These are phyloP conservation scores for Thalassophryne amazonica DNA, from an alignment of 2,797 vertebrate genomes.

Conservation along the genomic window DNA sequence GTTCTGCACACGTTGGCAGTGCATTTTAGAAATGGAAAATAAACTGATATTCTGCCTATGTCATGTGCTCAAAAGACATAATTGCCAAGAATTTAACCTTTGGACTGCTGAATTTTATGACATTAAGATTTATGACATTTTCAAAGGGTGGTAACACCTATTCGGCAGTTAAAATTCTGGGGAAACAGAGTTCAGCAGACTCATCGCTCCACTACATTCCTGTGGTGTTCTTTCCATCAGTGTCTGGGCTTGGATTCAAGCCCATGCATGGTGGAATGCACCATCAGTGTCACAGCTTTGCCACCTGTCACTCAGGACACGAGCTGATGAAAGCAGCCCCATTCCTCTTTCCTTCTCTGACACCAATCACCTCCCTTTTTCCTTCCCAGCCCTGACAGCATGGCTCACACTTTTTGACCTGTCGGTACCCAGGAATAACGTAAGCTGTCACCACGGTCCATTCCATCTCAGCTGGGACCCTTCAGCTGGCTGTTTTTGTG, in stretches of 20 bases:
- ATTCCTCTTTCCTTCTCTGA: slow-evolving; percentile 16
- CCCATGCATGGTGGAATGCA: slow-evolving; percentile 34
- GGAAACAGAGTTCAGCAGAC: slow-evolving; percentile 10
- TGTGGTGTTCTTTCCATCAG: slow-evolving; percentile 14
- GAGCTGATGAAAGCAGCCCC: slow-evolving; percentile 30
- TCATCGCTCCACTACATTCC: slow-evolving; percentile 26
- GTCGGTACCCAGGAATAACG: slow-evolving; percentile 70
- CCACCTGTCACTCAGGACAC: slow-evolving; percentile 45
- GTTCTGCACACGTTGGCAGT: no score
- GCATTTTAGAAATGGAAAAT: no score
- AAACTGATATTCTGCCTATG: no score
- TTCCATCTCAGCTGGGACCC: slow-evolving; percentile 33
- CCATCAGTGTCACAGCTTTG: slow-evolving; percentile 50
- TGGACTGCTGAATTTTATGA: slow-evolving; percentile 12
- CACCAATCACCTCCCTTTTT: slow-evolving; percentile 39
- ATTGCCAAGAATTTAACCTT: no score
- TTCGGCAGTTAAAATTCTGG: slow-evolving; percentile 24
- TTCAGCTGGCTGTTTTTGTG: slow-evolving; percentile 44
- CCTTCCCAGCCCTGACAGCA: slow-evolving; percentile 39
- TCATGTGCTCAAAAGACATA: no score
- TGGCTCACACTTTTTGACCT: slow-evolving; percentile 61
- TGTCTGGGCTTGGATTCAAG: slow-evolving; percentile 24
- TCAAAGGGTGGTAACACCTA: slow-evolving; percentile 19
- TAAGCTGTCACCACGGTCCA: slow-evolving; percentile 59
- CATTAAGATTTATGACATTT: slow-evolving; percentile 17